Base-by-base conservation (phyloP, 1,140 invertebrate genomes). In the Lithobius niger region DNA sequence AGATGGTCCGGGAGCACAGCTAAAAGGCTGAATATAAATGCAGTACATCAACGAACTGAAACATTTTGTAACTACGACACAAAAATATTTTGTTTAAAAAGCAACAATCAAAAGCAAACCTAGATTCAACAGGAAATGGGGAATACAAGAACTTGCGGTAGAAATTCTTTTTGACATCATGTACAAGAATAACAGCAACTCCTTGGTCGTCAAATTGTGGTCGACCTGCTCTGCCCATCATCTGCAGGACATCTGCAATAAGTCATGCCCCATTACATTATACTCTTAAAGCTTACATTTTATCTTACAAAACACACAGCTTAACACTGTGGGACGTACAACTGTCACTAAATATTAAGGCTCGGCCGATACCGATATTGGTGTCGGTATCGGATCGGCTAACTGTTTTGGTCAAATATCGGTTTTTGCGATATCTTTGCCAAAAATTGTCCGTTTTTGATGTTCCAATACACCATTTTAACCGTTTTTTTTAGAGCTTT, bases 121-220 rank as follows among this genome's bases (percentile, higher is more conserved):
- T 77, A 0, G 94, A 98, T 69, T 99, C 97, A 0, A 99, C 95
- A 0, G 97, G 97, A 70, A 99, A 99, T 0, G 97, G 97, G 69
- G 99, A 93, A 68, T 99, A 98, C 0, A 99, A 71, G 70, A 99
- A 99, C 68, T 96, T 96, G 67, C 97, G 97, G 72, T 99, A 99
- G 74, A 98, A 99, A 67, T 92, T 88, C 70, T 99, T 99, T 71
- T 99, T 99, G 22, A 88, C 81, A 65, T 99, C 96, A 62, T 99
- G 96, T 0, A 99, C 95, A 52, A 99, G 76, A 6, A 99, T 90
- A 15, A 97, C 88, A 2, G 97, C 96, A 2, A 96, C 86, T 1
- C 93, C 96, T 56, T 88, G 84, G 63, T 87, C 84, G 70, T 99
- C 97, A 68, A 86, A 99, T 75, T 95, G 85, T 1, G 96, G 97